phyloP scores from a whole-genome alignment of 1,140 invertebrate species.

The Heliconius himera region DNA sequence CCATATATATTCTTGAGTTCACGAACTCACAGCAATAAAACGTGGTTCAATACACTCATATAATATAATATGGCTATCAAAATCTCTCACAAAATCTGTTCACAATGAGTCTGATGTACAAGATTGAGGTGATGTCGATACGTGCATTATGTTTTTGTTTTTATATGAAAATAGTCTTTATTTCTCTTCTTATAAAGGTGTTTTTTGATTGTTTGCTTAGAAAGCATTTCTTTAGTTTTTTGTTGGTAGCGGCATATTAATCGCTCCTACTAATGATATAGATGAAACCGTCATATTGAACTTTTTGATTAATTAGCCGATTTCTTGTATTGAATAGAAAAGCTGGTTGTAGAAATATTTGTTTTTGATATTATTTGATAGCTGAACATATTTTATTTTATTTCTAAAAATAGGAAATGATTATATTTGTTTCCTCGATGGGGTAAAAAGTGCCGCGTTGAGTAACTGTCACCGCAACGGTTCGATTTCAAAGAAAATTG shows the following conservation, averaged over 20 bases:
- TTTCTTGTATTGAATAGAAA: conserved; percentile 17
- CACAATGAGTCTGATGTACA: conserved; percentile 48
- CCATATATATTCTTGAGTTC: conserved; percentile 30
- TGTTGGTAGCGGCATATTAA: conserved; percentile 48
- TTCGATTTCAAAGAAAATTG: too few species aligned
- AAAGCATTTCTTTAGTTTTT: neutral
- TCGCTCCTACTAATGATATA: conserved; percentile 55
- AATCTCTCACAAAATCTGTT: conserved; percentile 35
- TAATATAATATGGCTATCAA: conserved; percentile 46
- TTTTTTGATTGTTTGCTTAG: conserved; percentile 17
- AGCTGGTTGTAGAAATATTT: conserved; percentile 5
- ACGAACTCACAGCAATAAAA: conserved; percentile 42
- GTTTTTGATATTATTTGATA: neutral
- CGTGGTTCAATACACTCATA: conserved; percentile 49
- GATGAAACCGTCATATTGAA: conserved; percentile 51
- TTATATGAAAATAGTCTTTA: conserved; percentile 13
- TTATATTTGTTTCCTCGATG: neutral
- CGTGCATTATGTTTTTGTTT: neutral
- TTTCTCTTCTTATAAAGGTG: neutral
- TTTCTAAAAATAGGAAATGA: neutral
- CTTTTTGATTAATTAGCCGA: conserved; percentile 53
- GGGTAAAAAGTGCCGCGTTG: too few species aligned
- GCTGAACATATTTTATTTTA: neutral
- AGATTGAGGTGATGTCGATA: conserved; percentile 39
- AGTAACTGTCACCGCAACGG: too few species aligned